Evolutionary conservation across 1,140 invertebrate genomes (phyloP), one percentile per base, ranked within the genome.

Genomic region (Drosophila watanabei): DNA sequence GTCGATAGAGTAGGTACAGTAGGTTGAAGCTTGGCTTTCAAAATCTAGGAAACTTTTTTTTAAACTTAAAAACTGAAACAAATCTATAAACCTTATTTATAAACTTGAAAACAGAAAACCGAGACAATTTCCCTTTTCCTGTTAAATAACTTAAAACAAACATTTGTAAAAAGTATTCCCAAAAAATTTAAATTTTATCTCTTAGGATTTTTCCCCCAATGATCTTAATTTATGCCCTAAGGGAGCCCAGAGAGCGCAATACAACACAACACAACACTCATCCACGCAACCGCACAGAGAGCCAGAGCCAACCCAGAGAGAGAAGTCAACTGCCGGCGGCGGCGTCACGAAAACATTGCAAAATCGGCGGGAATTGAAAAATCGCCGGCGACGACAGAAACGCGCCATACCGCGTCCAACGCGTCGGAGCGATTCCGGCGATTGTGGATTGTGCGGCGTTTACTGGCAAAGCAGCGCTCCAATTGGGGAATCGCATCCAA

Each of bases 311-410:
- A n/a, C 41, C 20, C 37, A 48, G 57, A 16, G 57, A 63, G 57
- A 18, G 58, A 18, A 62, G 16, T 49, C 20, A 33, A 30, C 46
- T 54, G 48, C 14, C 20, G 46, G 41, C 57, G 80, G 60, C 83
- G 71, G 77, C 83, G 68, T 63, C 76, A 76, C 64, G 58, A 57
- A 85, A 79, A 82, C 75, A 89, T 89, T 89, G 85, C 86, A 90
- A 89, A 88, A 90, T 89, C 85, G 85, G 85, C 85, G 86, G 79
- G 76, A 85, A 85, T 80, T 61, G 57, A 80, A 70, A 87, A 88
- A 88, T 82, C 79, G 82, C 79, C 85, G 85, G 81, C 85, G 85
- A 89, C 85, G 81, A 89, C 78, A 85, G 83, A 84, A 85, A 80
- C 85, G 85, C 84, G 84, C 62, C 64, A 69, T 66, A 59, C 32